phyloP scores from a whole-genome alignment of 2,888 invertebrate species.

The Synergus japonicus region DNA sequence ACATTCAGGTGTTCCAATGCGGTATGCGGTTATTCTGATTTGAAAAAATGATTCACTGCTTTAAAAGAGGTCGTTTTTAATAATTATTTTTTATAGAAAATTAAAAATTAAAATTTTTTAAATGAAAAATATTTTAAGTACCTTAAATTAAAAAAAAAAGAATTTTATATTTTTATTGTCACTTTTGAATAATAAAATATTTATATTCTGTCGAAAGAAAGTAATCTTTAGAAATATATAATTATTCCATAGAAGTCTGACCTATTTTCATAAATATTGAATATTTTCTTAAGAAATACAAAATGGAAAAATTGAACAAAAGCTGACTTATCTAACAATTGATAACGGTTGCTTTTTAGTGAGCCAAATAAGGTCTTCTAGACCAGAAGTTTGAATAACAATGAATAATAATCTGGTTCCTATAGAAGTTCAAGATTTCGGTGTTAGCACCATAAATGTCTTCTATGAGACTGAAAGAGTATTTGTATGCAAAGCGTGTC shows the following conservation, averaged over 20 bases:
- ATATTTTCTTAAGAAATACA: neutral
- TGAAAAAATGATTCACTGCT: neutral
- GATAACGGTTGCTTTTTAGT: constrained; percentile 23
- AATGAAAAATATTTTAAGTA: too few species aligned
- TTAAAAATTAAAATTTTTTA: too few species aligned
- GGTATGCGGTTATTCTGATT: neutral
- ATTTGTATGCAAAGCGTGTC: constrained; percentile 37
- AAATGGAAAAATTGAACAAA: neutral
- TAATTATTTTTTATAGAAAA: too few species aligned
- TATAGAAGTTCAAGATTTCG: constrained; percentile 16
- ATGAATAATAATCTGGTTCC: constrained; percentile 19
- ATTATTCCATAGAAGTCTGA: neutral
- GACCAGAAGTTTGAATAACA: constrained; percentile 5
- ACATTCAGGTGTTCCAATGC: neutral
- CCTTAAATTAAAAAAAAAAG: too few species aligned
- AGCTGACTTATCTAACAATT: neutral
- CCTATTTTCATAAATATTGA: neutral
- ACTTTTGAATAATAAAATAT: too few species aligned
- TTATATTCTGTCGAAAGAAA: neutral
- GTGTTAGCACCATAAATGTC: constrained; percentile 4
- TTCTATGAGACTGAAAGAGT: neutral
- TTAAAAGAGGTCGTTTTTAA: neutral
- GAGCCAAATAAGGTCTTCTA: constrained; percentile 13
- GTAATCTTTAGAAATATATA: neutral
- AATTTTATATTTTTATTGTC: too few species aligned